A percentile compares a stretch with the other conserved stretches of the same genome.
Conservation (phyloP, 2,113 vertebrate genomes). For the Vulpes vulpes region DNA sequence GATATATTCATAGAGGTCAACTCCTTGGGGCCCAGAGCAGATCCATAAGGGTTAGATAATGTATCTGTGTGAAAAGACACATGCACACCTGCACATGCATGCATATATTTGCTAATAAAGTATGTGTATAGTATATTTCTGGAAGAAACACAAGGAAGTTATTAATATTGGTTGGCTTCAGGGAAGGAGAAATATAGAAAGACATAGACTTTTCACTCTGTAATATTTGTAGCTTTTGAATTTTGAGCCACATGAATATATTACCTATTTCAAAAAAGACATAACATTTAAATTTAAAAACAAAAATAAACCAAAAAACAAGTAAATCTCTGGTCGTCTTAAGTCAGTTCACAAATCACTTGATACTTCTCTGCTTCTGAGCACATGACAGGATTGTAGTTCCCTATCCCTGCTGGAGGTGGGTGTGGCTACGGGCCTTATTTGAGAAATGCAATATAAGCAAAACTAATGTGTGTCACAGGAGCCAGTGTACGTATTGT, state of each 20-base stretch:
- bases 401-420: neutral
- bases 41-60: neutral
- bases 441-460: neutral
- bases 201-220: neutral
- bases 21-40: neutral
- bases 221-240: neutral
- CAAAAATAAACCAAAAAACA: neutral
- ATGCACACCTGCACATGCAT: too few relatives aligned
- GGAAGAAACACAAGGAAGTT: slow-evolving; percentile 10
- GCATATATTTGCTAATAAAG: neutral
- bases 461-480: neutral
- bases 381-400: too few relatives aligned
- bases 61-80: neutral
- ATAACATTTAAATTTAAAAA: neutral
- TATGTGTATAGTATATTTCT: neutral
- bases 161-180: neutral
- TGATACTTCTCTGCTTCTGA: neutral
- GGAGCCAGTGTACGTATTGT: neutral
- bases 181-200: neutral
- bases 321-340: neutral
- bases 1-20: too few relatives aligned
- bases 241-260: neutral
- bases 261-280: slow-evolving; percentile 35
- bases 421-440: neutral
- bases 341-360: neutral